Evolutionary conservation across 1,140 invertebrate genomes (phyloP), one percentile per base, ranked within the genome.

Genomic region (Venturia canescens): DNA sequence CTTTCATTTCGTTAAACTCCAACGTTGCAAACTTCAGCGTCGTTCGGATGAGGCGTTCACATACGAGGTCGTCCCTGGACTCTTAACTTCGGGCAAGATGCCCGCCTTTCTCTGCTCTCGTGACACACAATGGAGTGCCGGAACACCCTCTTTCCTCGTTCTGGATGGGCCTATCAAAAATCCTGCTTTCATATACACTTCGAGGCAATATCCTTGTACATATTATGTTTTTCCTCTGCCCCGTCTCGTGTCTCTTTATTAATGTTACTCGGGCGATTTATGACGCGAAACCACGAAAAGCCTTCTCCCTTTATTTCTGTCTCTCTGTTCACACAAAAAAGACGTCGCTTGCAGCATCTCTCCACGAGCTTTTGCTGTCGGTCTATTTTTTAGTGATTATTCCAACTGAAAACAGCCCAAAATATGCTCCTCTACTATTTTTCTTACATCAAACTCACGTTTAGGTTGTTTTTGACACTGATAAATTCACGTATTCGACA

Each of bases 261-360:
- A 89, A 87, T 84, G 84, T 84, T 85, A 82, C 82, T 79, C 82
- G 80, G 80, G 84, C 85, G 84, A 87, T 85, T 85, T 85, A 69
- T 80, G 78, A 82, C 82, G 27, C 13, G 23, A 63, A 27, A 26
- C 60, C 60, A 18, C 60, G 60, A 15, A 63, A 18, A 63, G 21
- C n/a, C 21, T 9, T 27, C 60, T 23, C 13, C 27, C 15, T 26
- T 23, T 26, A 23, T 26, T 11, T 53, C 1, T 53, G 16, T 53
- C 5, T 26, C n/a, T 63, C 1, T 63, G 23, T 23, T 26, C 1
- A 63, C 0, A 4, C 23, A 63, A 13, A 63, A 63, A n/a, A 63
- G 60, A 63, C 23, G 23, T 63, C 60, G 60, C 60, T 26, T 13
- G 3, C 60, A 23, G 21, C 60, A 13, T 63, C 23, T n/a, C 23